Base-by-base conservation (phyloP, 2,797 vertebrate species). In the Malacoctenus gilli region DNA sequence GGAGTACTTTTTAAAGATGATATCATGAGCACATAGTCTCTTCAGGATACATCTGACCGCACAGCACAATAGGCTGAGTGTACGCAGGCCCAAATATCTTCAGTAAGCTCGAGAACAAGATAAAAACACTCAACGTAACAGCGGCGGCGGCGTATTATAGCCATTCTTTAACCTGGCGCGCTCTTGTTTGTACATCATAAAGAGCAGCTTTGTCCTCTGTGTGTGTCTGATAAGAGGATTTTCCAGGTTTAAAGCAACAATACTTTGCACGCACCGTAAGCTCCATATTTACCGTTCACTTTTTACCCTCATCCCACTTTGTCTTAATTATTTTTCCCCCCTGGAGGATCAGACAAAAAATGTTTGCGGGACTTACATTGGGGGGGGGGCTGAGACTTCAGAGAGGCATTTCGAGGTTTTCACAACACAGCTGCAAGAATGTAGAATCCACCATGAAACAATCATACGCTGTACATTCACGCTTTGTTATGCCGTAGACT, bases 201-300 rank as follows among this genome's bases (percentile, higher is more conserved):
- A 68, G 36, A 47, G 31, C 20, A 22, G 53, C 63, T 77, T 41
- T 59, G 59, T 77, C 57, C 51, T 72, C 79, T 80, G 71, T 36
- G 23, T 64, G 50, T 19, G 59, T 79, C 72, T 71, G 85, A 88
- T 85, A 83, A 85, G 66, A 81, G 62, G 71, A 84, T 84, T 83
- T 74, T 20, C 49, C 39, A 55, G 54, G 28, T 74, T 79, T 68
- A 77, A 68, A 46, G 60, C 62, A 68, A 37, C 62, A 71, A 72
- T 55, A 71, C 69, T 65, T 68, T 67, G 22, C 42, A 56, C 51
- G 37, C 56, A 51, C 34, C 56, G 28, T 70, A 69, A 83, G 54
- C 59, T 22, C 4, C 30, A 41, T 57, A 59, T 77, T 51, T 75
- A 58, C 38, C 46, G 38, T 44, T 63, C 23, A 62, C 52, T 62